Base-by-base conservation (phyloP, 2,797 vertebrate species). In the Vespertilio murinus region DNA sequence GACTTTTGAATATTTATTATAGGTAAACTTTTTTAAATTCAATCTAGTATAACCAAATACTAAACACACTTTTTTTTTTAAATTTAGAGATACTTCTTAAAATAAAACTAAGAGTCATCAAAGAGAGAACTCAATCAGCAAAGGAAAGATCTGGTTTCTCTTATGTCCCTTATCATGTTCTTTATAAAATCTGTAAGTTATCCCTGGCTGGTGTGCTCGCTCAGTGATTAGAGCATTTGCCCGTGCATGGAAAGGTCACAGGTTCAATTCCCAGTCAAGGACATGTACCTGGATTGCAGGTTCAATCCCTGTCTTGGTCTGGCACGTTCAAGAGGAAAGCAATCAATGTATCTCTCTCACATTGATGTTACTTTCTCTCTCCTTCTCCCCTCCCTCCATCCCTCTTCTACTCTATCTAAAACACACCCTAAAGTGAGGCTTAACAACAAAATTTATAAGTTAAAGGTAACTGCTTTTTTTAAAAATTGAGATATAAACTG, bases 1-100 rank as follows among this genome's bases (percentile, higher is more conserved):
- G 78, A 95, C 69, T 94, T 96, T 59, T 94, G 81, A 95, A 59
- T 92, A 95, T 79, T 2, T 96, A 45, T 93, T 93, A 94, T 71
- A 56, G 77, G 73, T 94, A 96, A 94, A 93, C 28, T 67, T 83
- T 91, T 11, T 95, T 47, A 42, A 42, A 42, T 87, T 95, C 61
- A 91, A 82, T 61, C 45, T 88, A 95, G 81, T 85, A 10, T 82
- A 94, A 95, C 38, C 78, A 94, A 96, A 95, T 81, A 90, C 22
- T 94, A 87, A 92, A 86, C 52, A n/a, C 0, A 93, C 22, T 69
- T 64, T 33, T 70, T 45, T 69, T 64, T 33, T 70, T 45, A 38
- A 75, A 65, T 47, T 83, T 86, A 90, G 42, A 90, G 52, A 93
- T 16, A 88, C 4, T 91, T 96, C 49, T 91, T 85, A 95, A 96